Base-by-base conservation (phyloP, 2,113 vertebrate genomes). In the Tetrax tetrax region DNA sequence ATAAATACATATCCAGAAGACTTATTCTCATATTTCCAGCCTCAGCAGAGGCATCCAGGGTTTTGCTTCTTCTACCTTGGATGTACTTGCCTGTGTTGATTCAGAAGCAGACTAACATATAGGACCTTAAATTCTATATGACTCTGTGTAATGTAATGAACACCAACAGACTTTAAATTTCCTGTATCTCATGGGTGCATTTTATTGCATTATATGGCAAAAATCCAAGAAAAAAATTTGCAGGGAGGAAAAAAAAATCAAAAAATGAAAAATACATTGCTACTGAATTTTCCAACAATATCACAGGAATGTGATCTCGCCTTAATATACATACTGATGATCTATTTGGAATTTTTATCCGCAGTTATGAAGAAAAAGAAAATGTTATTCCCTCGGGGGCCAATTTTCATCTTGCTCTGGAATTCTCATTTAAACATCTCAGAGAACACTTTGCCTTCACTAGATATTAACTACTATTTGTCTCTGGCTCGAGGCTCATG, bases 11-110 rank as follows among this genome's bases (percentile, higher is more conserved):
- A 93, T 90, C 96, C 68, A 94, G 87, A 97, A 97, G 70, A 79
- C 69, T 91, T 95, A 97, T 90, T 98, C 96, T 98, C 91, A 92
- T 94, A 97, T 97, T 98, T 97, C 94, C 85, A 97, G 60, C 88
- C 94, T 65, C 74, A 96, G 89, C 66, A 96, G 93, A 97, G 90
- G 96, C 93, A 97, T 93, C 78, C 95, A 96, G 74, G 83, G 65
- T 78, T 97, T 96, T 97, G 38, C 85, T 95, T 21, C 95, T 94
- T 91, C 96, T 90, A 57, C 83, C 92, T 90, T 96, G 92, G 93
- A 96, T 96, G 82, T 95, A 65, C 37, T 95, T 87, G 92, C 79
- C 87, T 89, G 69, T 72, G 66, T 91, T 94, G 91, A 96, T 86
- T 93, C 96, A 97, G 93, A 93, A 96, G 92, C 81, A 95, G 80